Evolutionary conservation across 2,113 vertebrate genomes (phyloP), one percentile per base, ranked within the genome.

Genomic region (Cryptotis parvus): DNA sequence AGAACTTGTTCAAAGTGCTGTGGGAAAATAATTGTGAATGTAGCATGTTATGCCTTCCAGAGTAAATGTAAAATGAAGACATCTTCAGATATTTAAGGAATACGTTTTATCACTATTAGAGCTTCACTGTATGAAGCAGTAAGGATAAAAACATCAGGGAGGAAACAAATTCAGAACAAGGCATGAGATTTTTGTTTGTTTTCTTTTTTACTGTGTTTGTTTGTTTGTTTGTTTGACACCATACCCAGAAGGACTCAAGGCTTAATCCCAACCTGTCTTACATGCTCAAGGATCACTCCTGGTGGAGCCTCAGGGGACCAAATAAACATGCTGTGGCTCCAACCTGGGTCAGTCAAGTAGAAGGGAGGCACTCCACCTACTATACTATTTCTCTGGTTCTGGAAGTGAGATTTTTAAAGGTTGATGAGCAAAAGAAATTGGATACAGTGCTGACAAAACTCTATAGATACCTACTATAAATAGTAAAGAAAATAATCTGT

Each of bases 31-130:
- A 87, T 35, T 73, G 35, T 65, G 35, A 90, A 65, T 58, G 9
- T 79, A 49, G 22, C 91, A 20, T 39, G 61, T 65, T 84, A 63
- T n/a, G 58, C 33, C 24, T 87, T 87, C 45, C 66, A 75, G 61
- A 86, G 16, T 84, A 81, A 89, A 20, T 84, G 33, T 80, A 58
- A 93, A 88, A 84, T 81, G 73, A 94, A 91, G 70, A 86, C 6
- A 73, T 76, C 35, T 93, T 37, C 31, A 92, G 72, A 63, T 15
- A 55, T 70, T 43, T 74, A 94, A 92, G 41, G 65, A 72, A 5
- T 27, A 74, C 37, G 63, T 72, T 65, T 93, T 61, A 94, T 69
- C 75, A 74, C 24, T 73, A 29, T 77, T 27, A 72, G 66, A 69
- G 45, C 11, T 39, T 83, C 9, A 52, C 1, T 79, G 52, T 24